Base-by-base conservation (phyloP, 2,113 vertebrate species). In the Vimba vimba region DNA sequence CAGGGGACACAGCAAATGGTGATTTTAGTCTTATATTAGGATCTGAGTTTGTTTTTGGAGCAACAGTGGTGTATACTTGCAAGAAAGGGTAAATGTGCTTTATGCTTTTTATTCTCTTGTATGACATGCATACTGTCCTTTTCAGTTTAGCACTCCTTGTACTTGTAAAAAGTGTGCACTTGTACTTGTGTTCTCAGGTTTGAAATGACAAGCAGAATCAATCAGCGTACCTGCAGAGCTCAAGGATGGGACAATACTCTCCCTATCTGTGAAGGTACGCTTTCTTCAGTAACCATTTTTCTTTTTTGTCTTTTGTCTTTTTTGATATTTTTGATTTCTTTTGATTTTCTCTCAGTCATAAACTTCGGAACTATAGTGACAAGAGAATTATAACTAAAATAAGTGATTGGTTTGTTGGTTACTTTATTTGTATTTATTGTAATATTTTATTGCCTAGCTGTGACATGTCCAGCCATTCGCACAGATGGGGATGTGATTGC, bases 21-120 rank as follows among this genome's bases (percentile, higher is more conserved):
- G 33, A 4, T 33, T 33, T 33, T 33, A 4, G 33, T 33, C 33
- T 33, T 33, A 33, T 4, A 33, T 33, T 3, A 33, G 96, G 93
- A 90, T 30, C 57, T 0, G 94, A 93, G 66, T 97, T 97, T 93
- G 94, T 96, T 52, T 98, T 96, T 92, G 98, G 97, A 77, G 95
- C 96, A 85, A 87, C 92, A 86, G 96, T 97, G 87, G 66, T 79
- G 27, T 95, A 94, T 74, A 91, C 81, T 36, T 95, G 94, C 86
- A 88, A 91, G 10, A 86, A 59, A 86, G 94, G 95, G 94, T 95
- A 94, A 78, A 77, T 23, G 5, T 45, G 30, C 4, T 30, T 27
- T 62, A 33, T 57, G 1, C 5, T 33, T 47, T 13, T 76, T 27
- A 47, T 11, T 43, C 6, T 33, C 33, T 33, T 69, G 21, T 69